Conservation (phyloP, 2,797 vertebrate species). For the Intellagama lesueurii region DNA sequence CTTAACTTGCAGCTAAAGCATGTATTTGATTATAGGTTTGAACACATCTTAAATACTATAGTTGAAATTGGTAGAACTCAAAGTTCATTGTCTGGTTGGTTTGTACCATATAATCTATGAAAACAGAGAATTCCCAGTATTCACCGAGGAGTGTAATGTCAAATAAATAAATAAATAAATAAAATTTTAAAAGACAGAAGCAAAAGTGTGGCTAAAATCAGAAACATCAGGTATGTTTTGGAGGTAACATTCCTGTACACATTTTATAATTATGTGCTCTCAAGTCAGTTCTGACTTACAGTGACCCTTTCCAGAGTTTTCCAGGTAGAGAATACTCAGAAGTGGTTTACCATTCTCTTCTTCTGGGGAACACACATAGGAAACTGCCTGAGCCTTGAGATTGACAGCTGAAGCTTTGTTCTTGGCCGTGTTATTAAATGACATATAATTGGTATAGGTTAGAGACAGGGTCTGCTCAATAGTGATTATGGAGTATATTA, state of each 20-base stretch:
- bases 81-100: background rate
- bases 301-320: no score
- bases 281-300: no score
- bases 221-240: background rate
- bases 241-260: background rate
- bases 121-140: background rate
- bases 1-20: background rate
- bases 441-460: background rate
- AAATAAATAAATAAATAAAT: background rate
- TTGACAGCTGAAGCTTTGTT: background rate
- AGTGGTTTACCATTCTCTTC: no score
- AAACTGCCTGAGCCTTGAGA: background rate
- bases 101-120: background rate
- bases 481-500: background rate
- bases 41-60: background rate
- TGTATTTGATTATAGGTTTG: background rate
- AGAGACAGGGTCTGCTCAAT: background rate
- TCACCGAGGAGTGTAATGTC: slow-evolving; percentile 24
- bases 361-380: no score
- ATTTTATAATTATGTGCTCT: background rate
- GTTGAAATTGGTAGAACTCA: background rate
- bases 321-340: no score
- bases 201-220: slow-evolving; percentile 31
- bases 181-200: background rate
- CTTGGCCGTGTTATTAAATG: background rate